These are phyloP conservation scores for Lordiphosa collinella DNA, from an alignment of 1,140 invertebrate species.

Conservation along the genomic window DNA sequence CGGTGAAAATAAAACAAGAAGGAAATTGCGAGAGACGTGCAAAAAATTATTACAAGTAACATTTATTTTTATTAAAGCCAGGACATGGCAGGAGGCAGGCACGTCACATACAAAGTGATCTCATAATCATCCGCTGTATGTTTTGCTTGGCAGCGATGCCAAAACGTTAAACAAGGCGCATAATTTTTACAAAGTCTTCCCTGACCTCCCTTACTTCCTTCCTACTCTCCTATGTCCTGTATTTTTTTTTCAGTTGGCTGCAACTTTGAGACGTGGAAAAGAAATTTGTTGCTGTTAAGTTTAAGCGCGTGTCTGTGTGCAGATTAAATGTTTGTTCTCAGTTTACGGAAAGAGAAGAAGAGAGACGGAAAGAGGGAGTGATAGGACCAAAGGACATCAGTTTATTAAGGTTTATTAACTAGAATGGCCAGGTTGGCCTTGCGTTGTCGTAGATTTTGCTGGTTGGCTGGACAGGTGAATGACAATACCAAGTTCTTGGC, in stretches of 20 bases:
- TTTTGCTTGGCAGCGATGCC: conserved; percentile 59
- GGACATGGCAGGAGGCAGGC: conserved; percentile 22
- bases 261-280: conserved; percentile 20
- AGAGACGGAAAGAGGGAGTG: not conserved
- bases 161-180: conserved; percentile 61
- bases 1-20: conserved; percentile 43
- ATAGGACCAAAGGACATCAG: conserved; percentile 53
- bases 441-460: not conserved
- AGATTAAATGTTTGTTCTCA: conserved; percentile 72
- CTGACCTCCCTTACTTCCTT: not conserved
- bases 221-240: not conserved
- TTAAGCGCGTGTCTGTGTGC: conserved; percentile 58
- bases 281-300: conserved; percentile 40
- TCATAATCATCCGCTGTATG: conserved; percentile 66
- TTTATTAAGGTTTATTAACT: conserved; percentile 69
- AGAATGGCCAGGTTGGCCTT: conserved; percentile 16
- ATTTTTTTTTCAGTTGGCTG: conserved; percentile 31
- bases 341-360: conserved; percentile 15
- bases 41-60: conserved; percentile 70
- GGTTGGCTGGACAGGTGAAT: conserved; percentile 2
- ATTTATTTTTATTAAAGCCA: conserved; percentile 75
- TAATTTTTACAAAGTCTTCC: conserved; percentile 55
- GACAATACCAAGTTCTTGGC: conserved; percentile 3
- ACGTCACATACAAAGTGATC: conserved; percentile 72
- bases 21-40: conserved; percentile 65